Percentiles rank a stretch among this genome's conserved stretches.
phyloP scores from a whole-genome alignment of 2,797 vertebrate species.

The Aselliscus stoliczkanus region DNA sequence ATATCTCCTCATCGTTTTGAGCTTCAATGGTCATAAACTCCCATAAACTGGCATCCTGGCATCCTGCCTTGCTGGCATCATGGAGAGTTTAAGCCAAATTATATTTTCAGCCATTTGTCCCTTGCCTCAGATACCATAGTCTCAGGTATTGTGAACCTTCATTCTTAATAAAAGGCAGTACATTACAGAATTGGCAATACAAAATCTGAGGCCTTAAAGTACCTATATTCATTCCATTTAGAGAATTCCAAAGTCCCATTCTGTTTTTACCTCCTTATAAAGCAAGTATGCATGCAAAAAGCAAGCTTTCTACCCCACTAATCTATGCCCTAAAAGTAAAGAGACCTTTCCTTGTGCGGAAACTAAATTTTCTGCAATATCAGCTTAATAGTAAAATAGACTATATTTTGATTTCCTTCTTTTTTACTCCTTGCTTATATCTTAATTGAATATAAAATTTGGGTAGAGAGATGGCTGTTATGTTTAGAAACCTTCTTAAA shows the following conservation, averaged over 20 bases:
- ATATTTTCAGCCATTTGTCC: background rate
- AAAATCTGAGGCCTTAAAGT: background rate
- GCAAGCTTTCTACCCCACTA: background rate
- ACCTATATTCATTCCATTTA: background rate
- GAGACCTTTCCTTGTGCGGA: background rate
- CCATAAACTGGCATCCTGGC: background rate
- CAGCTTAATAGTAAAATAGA: background rate
- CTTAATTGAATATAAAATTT: background rate
- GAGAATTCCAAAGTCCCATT: background rate
- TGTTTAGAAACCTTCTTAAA: background rate
- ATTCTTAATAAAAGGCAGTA: background rate
- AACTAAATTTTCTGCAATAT: background rate
- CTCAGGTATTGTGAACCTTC: background rate
- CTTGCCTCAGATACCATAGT: background rate
- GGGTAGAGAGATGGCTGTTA: background rate
- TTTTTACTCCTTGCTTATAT: background rate
- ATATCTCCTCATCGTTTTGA: background rate
- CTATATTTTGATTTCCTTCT: background rate
- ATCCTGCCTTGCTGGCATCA: background rate
- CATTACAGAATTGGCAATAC: background rate
- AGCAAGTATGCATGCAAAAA: background rate
- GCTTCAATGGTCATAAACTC: background rate
- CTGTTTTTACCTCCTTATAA: background rate
- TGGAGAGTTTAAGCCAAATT: background rate
- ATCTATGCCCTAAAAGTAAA: background rate